phyloP scores from a whole-genome alignment of 2,113 vertebrate genomes.

The Formicarius rufipectus region DNA sequence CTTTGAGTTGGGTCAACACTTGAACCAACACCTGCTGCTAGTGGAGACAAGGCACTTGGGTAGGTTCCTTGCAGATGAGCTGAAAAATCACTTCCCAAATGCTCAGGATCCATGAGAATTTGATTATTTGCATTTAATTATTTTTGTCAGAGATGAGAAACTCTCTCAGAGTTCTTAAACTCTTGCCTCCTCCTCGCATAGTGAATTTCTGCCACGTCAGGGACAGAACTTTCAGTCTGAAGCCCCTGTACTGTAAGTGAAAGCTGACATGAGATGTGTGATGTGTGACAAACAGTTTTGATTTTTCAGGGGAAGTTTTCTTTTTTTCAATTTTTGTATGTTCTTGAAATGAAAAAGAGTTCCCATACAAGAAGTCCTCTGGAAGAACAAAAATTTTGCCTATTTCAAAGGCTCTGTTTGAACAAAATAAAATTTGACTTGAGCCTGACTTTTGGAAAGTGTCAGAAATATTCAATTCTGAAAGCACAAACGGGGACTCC shows the following conservation, averaged over 20 bases:
- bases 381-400: not conserved
- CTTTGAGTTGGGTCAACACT: fast-evolving
- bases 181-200: not conserved
- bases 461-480: not conserved
- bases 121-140: not conserved
- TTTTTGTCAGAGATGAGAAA: not conserved
- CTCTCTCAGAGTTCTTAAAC: not conserved
- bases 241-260: not conserved
- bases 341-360: not conserved
- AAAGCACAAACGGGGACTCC: not conserved
- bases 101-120: not conserved
- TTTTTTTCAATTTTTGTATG: not conserved
- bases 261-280: not conserved
- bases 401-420: not conserved
- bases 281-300: not conserved
- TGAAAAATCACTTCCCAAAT: not conserved
- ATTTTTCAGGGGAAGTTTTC: not conserved
- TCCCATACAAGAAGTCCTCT: not conserved
- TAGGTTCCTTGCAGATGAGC: not conserved
- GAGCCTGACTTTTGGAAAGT: not conserved
- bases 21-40: fast-evolving
- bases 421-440: not conserved
- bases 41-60: not conserved
- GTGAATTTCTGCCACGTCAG: not conserved
- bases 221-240: not conserved